phyloP scores from a whole-genome alignment of 1,140 invertebrate genomes.

The Bombus confusus region DNA sequence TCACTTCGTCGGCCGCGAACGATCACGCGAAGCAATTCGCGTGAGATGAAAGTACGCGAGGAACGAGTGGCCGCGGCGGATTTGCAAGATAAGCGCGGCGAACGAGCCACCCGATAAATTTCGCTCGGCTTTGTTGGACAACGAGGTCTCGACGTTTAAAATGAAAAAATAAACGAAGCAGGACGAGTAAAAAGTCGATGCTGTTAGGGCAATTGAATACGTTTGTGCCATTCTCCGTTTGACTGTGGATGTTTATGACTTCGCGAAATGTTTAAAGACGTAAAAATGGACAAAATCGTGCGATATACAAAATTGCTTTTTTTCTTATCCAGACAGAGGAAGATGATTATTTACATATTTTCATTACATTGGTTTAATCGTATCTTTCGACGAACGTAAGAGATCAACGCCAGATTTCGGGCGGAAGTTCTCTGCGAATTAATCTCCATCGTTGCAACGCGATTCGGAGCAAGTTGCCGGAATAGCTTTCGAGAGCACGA shows the following conservation, averaged over 20 bases:
- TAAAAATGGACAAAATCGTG: not conserved
- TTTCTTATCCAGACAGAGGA: not conserved
- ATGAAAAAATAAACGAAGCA: not conserved
- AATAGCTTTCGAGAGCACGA: constrained; percentile 12
- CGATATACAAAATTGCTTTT: not conserved
- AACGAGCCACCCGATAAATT: constrained; percentile 15
- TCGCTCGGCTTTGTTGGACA: not conserved
- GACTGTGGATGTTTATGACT: not conserved
- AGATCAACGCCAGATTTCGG: constrained; percentile 1
- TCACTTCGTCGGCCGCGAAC: constrained; percentile 31
- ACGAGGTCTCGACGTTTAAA: not conserved
- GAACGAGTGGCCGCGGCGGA: constrained; percentile 34
- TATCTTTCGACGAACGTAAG: not conserved
- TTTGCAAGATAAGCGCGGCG: constrained; percentile 27
- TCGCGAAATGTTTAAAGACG: not conserved
- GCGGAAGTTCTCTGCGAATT: not conserved
- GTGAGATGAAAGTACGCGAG: constrained; percentile 47
- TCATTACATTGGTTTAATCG: not conserved
- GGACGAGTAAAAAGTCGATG: not conserved
- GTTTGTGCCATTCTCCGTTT: not conserved
- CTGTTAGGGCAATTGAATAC: not conserved
- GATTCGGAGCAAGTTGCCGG: not conserved
- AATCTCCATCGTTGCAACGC: constrained; percentile 16
- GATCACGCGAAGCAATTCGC: constrained; percentile 41
- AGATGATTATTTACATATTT: not conserved